phyloP scores from a whole-genome alignment of 2,113 vertebrate genomes.

The Oceanodroma tethys region DNA sequence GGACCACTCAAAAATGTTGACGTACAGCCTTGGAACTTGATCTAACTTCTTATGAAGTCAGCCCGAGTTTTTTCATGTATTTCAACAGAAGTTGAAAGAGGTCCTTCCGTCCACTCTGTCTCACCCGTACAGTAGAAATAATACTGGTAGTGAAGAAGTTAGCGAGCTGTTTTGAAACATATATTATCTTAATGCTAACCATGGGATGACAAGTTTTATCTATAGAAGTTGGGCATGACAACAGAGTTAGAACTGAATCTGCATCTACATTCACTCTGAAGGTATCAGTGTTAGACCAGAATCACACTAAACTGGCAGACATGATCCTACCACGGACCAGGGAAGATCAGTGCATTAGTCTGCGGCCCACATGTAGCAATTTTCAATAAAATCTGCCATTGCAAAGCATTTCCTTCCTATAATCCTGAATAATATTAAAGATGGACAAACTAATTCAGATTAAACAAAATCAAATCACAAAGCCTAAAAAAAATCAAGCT shows the following conservation, averaged over 20 bases:
- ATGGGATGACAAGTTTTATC: background rate
- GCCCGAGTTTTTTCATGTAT: background rate
- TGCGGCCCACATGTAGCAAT: background rate
- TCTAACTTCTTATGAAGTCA: background rate
- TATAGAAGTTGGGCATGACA: background rate
- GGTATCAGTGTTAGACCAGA: background rate
- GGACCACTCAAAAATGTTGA: slow-evolving; percentile 27
- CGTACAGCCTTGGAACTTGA: background rate
- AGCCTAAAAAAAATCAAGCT: background rate
- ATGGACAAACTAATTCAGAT: background rate
- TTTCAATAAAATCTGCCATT: background rate
- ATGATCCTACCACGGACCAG: background rate
- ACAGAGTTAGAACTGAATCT: background rate
- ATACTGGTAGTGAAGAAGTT: background rate
- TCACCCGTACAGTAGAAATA: background rate
- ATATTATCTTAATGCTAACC: background rate
- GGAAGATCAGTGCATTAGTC: background rate
- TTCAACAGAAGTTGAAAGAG: background rate
- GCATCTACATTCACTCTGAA: background rate
- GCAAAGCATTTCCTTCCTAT: background rate
- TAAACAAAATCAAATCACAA: background rate
- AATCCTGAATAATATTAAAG: background rate
- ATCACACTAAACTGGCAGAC: background rate
- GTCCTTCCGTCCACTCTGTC: background rate
- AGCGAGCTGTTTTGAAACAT: background rate